Percentiles rank a stretch among this genome's conserved stretches.
Evolutionary conservation across 2,797 vertebrate genomes (phyloP).

Genomic region (Ara ararauna): DNA sequence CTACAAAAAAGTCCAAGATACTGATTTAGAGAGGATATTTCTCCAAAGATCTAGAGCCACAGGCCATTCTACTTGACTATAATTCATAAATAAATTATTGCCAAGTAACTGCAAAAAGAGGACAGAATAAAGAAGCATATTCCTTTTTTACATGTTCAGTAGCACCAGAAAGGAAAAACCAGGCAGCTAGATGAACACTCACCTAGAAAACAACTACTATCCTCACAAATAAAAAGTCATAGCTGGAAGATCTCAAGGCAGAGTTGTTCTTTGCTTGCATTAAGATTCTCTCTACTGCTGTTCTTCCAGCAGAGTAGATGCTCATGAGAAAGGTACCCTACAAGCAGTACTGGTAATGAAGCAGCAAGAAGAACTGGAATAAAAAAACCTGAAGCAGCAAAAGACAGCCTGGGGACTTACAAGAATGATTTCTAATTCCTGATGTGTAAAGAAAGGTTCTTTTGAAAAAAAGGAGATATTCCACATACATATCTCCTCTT

Average conservation of each 20-base stretch:
- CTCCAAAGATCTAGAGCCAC: neutral
- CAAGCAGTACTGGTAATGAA: neutral
- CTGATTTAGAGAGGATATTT: neutral
- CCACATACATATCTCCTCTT: neutral
- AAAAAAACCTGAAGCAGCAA: neutral
- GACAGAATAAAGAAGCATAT: neutral
- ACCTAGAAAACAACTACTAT: neutral
- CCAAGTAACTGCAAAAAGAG: neutral
- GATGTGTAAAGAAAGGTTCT: neutral
- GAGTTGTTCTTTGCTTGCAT: neutral
- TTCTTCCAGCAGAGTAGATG: neutral
- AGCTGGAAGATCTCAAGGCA: neutral
- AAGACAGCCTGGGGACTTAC: neutral
- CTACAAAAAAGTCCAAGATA: neutral
- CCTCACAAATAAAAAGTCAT: neutral
- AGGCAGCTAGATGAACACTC: neutral
- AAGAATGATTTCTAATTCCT: neutral
- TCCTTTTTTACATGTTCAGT: neutral
- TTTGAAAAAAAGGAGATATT: neutral
- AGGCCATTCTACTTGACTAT: neutral
- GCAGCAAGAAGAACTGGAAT: conserved; percentile 12
- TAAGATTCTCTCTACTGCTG: neutral
- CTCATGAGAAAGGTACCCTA: neutral
- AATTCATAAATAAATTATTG: neutral
- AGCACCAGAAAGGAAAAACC: neutral